These are phyloP conservation scores for Oenanthe oenanthe DNA, from an alignment of 2,113 vertebrate species.

Conservation along the genomic window DNA sequence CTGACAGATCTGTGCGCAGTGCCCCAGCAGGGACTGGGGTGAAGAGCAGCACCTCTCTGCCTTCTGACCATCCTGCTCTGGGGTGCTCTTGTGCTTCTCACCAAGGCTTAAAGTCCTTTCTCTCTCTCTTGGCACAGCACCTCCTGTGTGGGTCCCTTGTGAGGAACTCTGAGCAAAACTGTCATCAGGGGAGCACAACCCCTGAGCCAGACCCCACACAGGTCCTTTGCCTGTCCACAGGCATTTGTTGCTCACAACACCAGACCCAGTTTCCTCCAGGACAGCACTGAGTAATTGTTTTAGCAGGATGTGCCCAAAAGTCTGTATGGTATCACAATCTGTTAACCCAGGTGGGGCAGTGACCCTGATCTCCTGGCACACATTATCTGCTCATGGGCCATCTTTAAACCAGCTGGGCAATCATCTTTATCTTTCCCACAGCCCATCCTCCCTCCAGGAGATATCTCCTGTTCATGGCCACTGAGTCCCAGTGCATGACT, in stretches of 20 bases:
- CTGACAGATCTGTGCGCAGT: no score
- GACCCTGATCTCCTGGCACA: no score
- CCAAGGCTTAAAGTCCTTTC: background rate
- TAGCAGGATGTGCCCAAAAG: no score
- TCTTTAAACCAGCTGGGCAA: no score
- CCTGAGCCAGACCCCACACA: background rate
- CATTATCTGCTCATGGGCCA: no score
- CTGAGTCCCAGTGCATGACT: no score
- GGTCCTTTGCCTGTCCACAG: background rate
- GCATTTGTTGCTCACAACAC: background rate
- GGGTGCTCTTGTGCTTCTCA: background rate
- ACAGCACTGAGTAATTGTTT: background rate
- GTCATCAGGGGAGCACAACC: no score
- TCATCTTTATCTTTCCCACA: no score
- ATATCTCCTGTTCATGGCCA: no score
- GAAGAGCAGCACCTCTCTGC: background rate
- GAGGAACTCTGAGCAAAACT: background rate
- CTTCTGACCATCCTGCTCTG: background rate
- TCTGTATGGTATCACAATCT: no score
- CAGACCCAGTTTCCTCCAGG: background rate
- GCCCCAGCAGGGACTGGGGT: background rate
- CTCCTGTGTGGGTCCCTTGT: fast-evolving
- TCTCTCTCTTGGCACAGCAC: background rate
- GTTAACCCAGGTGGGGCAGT: no score
- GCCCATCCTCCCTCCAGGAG: no score